Conservation (phyloP, 2,113 vertebrate species). For the Sinocyclocheilus maitianheensis region DNA sequence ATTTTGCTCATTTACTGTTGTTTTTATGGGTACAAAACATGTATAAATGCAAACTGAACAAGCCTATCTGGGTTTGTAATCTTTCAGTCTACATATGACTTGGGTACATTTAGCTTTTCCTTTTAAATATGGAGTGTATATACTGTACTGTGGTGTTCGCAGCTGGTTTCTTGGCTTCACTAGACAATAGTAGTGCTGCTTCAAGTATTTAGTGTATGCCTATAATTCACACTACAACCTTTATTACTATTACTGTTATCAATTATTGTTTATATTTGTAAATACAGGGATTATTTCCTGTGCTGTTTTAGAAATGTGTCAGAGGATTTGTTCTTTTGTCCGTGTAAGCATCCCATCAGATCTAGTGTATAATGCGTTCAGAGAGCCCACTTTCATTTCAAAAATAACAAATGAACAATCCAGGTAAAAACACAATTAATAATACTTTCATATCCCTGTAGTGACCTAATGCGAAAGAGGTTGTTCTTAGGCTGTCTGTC, state of each 20-base stretch:
- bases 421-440: not conserved
- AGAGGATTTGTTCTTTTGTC: not conserved
- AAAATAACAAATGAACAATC: not conserved
- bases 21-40: not conserved
- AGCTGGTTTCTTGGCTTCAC: not conserved
- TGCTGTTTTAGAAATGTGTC: not conserved
- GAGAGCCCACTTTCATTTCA: not conserved
- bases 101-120: not conserved
- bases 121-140: slow-evolving; percentile 26
- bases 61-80: not conserved
- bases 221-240: not conserved
- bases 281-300: not conserved
- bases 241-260: not conserved
- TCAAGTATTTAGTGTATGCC: not conserved
- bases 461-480: not conserved
- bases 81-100: not conserved
- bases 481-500: slow-evolving; percentile 16
- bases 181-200: not conserved
- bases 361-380: not conserved
- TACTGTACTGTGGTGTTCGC: not conserved
- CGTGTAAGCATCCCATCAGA: not conserved
- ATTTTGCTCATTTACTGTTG: not conserved
- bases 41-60: not conserved
- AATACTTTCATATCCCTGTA: not conserved
- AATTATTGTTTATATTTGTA: slow-evolving; percentile 1